A percentile compares a stretch with the other conserved stretches of the same genome.
Conservation (phyloP, 2,113 vertebrate species). For the Vulpes ferrilata region DNA sequence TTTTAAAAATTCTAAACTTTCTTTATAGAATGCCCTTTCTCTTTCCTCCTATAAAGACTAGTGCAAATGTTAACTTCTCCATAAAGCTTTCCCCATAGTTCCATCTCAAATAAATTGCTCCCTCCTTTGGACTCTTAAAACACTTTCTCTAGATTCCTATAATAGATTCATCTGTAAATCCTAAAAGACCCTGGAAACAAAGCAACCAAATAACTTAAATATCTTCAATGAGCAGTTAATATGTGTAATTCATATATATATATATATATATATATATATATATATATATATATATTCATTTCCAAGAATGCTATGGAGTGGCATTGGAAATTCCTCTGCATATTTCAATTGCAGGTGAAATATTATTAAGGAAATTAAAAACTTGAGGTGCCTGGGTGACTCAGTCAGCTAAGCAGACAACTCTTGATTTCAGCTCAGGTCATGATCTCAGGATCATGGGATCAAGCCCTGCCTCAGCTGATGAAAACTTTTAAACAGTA, state of each 20-base stretch:
- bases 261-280: no score
- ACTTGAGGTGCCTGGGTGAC: neutral
- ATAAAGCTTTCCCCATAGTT: neutral
- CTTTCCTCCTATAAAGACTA: neutral
- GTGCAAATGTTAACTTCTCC: neutral
- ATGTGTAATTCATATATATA: neutral
- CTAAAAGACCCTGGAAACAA: neutral
- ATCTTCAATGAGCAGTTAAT: neutral
- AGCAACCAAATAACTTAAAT: neutral
- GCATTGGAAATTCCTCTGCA: neutral
- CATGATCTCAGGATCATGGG: neutral
- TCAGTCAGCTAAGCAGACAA: neutral
- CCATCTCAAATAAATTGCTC: neutral
- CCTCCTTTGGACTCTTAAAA: neutral
- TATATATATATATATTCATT: neutral
- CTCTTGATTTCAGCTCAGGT: neutral
- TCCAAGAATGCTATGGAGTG: neutral
- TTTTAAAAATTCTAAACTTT: conserved; percentile 9
- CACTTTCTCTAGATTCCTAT: neutral
- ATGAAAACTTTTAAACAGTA: neutral
- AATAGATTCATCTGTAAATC: neutral
- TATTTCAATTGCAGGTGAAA: neutral
- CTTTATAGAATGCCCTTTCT: neutral
- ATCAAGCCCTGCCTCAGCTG: neutral
- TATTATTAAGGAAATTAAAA: neutral